Percentiles rank a stretch among this genome's conserved stretches.
Conservation (phyloP, 2,797 vertebrate genomes). For the Tympanoctomys barrerae region DNA sequence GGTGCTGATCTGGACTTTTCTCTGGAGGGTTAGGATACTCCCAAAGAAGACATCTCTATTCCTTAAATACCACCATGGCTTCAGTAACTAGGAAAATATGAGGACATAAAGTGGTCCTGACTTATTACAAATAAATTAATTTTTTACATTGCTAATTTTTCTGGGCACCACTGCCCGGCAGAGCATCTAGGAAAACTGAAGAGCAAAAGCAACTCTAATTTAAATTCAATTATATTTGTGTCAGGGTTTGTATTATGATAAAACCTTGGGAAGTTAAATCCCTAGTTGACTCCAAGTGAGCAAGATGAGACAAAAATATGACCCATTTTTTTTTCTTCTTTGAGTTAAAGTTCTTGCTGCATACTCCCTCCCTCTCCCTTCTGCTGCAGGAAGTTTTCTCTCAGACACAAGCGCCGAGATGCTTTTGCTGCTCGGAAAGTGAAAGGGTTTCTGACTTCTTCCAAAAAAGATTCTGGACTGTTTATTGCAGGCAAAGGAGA, state of each 20-base stretch:
- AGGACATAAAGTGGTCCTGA: background rate
- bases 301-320: conserved; percentile 67
- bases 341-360: conserved; percentile 42
- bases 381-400: conserved; percentile 6
- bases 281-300: conserved; percentile 62
- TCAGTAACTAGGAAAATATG: background rate
- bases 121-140: background rate
- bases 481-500: conserved; percentile 67
- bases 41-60: background rate
- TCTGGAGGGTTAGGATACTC: background rate
- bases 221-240: conserved; percentile 70
- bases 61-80: background rate
- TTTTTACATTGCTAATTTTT: conserved; percentile 69
- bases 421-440: background rate
- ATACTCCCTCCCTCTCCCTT: background rate
- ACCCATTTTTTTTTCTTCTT: conserved; percentile 56
- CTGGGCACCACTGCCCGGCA: background rate
- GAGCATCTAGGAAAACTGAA: conserved; percentile 57
- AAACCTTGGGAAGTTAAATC: conserved; percentile 68
- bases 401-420: background rate
- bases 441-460: conserved; percentile 21
- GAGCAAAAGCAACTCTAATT: conserved; percentile 45
- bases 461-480: conserved; percentile 44
- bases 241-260: conserved; percentile 70
- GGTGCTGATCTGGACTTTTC: background rate